Evolutionary conservation across 2,113 vertebrate genomes (phyloP).

Genomic region (Myotis brandtii): DNA sequence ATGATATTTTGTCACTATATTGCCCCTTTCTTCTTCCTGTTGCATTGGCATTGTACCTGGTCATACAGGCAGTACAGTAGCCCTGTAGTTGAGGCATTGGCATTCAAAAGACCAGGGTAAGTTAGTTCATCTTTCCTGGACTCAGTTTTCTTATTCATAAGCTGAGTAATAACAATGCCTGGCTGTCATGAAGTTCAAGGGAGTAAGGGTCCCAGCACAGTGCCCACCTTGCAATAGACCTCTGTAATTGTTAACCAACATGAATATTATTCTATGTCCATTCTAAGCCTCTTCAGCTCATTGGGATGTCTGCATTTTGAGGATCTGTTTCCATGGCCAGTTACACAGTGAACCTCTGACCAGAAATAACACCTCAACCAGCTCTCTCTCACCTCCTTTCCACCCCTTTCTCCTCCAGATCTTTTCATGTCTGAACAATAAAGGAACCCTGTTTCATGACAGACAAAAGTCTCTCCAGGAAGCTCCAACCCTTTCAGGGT

Average conservation of each 20-base stretch:
- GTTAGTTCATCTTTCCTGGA: background rate
- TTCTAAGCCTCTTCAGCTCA: background rate
- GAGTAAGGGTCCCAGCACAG: background rate
- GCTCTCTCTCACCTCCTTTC: background rate
- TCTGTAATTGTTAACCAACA: background rate
- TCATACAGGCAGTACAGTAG: background rate
- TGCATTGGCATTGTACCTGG: background rate
- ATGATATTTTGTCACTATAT: background rate
- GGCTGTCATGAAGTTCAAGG: background rate
- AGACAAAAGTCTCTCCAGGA: slow-evolving; percentile 76
- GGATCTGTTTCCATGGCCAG: background rate
- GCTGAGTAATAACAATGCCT: background rate
- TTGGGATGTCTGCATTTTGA: background rate
- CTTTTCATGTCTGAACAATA: slow-evolving; percentile 63
- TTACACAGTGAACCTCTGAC: background rate
- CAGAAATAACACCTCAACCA: background rate
- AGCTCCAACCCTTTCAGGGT: slow-evolving; percentile 79
- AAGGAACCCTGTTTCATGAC: slow-evolving; percentile 68
- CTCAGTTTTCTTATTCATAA: background rate
- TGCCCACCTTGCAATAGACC: background rate
- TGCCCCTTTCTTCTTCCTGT: background rate
- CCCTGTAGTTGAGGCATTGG: background rate
- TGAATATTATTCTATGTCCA: background rate
- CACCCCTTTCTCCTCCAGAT: background rate
- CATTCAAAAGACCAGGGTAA: background rate